phyloP scores from a whole-genome alignment of 2,888 invertebrate genomes.

The Sicus ferrugineus region DNA sequence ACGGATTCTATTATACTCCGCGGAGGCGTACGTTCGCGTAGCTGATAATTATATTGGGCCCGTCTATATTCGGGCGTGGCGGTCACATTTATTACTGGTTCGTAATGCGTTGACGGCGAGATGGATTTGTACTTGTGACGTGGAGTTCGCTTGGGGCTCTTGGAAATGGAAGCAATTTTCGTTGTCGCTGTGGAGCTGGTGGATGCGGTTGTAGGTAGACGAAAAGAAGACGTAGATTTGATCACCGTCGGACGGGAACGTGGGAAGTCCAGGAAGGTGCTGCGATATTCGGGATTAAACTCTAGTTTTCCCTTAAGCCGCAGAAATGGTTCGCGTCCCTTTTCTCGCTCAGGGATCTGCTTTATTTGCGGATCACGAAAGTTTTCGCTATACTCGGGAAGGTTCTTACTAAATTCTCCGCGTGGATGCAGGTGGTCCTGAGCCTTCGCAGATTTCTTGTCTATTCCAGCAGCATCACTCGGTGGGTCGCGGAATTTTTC shows the following conservation, averaged over 20 bases:
- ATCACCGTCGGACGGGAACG: slow-evolving; percentile 60
- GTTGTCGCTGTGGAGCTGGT: slow-evolving; percentile 34
- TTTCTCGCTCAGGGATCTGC: slow-evolving; percentile 61
- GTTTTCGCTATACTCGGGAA: slow-evolving; percentile 63
- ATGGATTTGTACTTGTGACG: slow-evolving; percentile 44
- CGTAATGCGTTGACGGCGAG: slow-evolving; percentile 41
- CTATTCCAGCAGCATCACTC: slow-evolving; percentile 47
- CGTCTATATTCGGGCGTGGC: slow-evolving; percentile 62
- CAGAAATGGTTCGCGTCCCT: slow-evolving; percentile 60
- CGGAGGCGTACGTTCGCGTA: slow-evolving; percentile 55
- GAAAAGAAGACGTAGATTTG: slow-evolving; percentile 60
- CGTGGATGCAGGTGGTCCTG: slow-evolving; percentile 57
- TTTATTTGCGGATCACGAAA: slow-evolving; percentile 62
- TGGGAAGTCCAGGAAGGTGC: slow-evolving; percentile 61
- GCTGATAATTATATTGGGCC: slow-evolving; percentile 60
- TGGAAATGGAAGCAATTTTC: slow-evolving; percentile 27
- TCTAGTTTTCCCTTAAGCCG: slow-evolving; percentile 62
- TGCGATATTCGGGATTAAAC: slow-evolving; percentile 63
- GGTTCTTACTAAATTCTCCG: slow-evolving; percentile 58
- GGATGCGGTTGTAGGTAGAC: slow-evolving; percentile 53
- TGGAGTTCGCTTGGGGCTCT: slow-evolving; percentile 39
- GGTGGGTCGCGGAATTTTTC: slow-evolving; percentile 59
- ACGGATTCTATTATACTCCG: slow-evolving; percentile 39
- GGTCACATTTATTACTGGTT: slow-evolving; percentile 49
- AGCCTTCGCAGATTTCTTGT: slow-evolving; percentile 53